Conservation (phyloP, 2,113 vertebrate species). For the Ceratotherium simum region DNA sequence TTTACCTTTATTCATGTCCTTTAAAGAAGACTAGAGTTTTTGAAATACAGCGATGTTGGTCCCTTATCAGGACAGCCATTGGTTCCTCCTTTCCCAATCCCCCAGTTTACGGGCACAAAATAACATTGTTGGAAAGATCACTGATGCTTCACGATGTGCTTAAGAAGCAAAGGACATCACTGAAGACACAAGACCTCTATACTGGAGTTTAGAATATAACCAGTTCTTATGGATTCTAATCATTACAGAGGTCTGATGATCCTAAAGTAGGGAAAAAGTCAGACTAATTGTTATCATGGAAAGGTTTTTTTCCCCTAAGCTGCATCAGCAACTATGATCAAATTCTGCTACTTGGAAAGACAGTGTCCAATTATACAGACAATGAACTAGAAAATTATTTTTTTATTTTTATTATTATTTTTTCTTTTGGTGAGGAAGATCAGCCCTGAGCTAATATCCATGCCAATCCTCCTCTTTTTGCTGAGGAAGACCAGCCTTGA, state of each 20-base stretch:
- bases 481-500: too few relatives aligned
- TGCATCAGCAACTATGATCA: constrained; percentile 24
- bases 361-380: background rate
- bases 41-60: background rate
- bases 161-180: background rate
- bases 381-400: background rate
- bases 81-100: background rate
- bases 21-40: background rate
- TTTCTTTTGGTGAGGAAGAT: too few relatives aligned
- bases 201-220: background rate
- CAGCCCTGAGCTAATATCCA: too few relatives aligned
- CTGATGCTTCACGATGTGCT: background rate
- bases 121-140: background rate
- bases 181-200: background rate
- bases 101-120: background rate
- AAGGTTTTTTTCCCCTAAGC: background rate
- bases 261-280: background rate
- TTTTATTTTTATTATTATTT: too few relatives aligned
- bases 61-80: background rate
- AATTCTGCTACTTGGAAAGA: constrained; percentile 32
- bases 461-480: too few relatives aligned
- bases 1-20: background rate
- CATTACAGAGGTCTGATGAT: background rate
- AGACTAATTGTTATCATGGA: background rate
- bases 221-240: constrained; percentile 12